These are phyloP conservation scores for Gymnosoma rotundatum DNA, from an alignment of 2,888 invertebrate genomes.

Conservation along the genomic window DNA sequence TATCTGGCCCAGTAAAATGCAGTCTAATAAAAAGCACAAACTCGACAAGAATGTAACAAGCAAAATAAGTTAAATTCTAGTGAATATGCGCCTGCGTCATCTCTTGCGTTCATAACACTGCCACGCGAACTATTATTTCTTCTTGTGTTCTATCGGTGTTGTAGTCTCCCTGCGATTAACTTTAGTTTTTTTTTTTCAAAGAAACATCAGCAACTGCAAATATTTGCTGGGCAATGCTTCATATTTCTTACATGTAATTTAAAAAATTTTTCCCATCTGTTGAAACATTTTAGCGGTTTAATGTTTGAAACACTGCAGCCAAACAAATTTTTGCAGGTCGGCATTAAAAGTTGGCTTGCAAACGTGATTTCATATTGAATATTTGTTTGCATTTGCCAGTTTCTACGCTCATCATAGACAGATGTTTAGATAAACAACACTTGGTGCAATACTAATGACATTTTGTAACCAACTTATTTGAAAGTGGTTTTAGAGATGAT, in stretches of 20 bases:
- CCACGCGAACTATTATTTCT: too few relatives aligned
- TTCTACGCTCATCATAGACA: constrained; percentile 27
- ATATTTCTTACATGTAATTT: not conserved
- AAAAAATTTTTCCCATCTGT: constrained; percentile 15
- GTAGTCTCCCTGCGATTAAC: too few relatives aligned
- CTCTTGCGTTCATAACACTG: too few relatives aligned
- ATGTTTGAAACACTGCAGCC: constrained; percentile 25
- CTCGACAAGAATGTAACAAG: too few relatives aligned
- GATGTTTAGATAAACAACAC: constrained; percentile 53
- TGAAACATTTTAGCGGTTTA: constrained; percentile 51
- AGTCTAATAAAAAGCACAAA: too few relatives aligned
- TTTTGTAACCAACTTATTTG: constrained; percentile 27
- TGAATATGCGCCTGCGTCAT: too few relatives aligned
- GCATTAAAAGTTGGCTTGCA: constrained; percentile 36
- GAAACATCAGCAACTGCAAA: not conserved
- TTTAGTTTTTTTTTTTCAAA: not conserved
- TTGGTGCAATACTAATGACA: constrained; percentile 47
- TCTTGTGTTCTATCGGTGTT: too few relatives aligned
- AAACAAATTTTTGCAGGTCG: constrained; percentile 5
- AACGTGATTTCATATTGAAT: constrained; percentile 58
- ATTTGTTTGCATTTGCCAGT: constrained; percentile 50
- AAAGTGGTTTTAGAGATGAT: constrained; percentile 14
- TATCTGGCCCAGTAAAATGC: too few relatives aligned
- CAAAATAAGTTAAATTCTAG: too few relatives aligned
- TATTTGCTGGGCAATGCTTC: not conserved